A percentile compares a stretch with the other conserved stretches of the same genome.
Evolutionary conservation across 2,113 vertebrate genomes (phyloP).

Genomic region (Grammomys dolichurus): DNA sequence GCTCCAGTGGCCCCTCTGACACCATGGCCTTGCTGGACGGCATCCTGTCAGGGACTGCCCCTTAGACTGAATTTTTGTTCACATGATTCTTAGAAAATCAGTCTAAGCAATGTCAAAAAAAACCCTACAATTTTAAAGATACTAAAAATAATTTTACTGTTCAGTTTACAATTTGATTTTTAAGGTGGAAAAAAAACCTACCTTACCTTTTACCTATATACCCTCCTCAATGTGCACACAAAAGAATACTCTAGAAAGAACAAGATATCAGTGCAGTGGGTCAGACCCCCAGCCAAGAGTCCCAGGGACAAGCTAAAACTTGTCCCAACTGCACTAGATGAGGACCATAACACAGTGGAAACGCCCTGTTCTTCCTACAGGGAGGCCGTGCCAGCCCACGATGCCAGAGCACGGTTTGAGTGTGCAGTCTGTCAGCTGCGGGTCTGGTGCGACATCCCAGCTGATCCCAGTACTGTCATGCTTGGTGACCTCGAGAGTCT

Average conservation of each 20-base stretch:
- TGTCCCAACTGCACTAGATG: fast-evolving
- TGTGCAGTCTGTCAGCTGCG: fast-evolving
- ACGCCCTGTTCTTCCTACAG: fast-evolving
- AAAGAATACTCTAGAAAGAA: background rate
- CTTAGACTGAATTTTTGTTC: background rate
- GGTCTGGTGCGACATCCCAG: fast-evolving
- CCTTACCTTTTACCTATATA: background rate
- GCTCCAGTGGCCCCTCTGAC: background rate
- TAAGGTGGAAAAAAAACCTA: background rate
- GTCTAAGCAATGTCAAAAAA: background rate
- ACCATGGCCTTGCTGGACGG: fast-evolving
- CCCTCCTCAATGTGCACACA: fast-evolving
- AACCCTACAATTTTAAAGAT: background rate
- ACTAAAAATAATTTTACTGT: background rate
- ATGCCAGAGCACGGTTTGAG: background rate
- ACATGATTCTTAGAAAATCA: conserved; percentile 6
- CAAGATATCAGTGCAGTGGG: fast-evolving
- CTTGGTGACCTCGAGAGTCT: background rate
- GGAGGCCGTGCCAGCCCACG: fast-evolving
- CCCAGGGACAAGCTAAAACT: fast-evolving
- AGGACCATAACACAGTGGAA: fast-evolving
- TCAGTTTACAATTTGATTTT: background rate
- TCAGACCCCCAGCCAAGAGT: background rate
- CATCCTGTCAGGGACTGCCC: fast-evolving
- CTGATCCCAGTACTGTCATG: background rate